Evolutionary conservation across 2,113 vertebrate species (phyloP).

Genomic region (Ciconia boyciana): DNA sequence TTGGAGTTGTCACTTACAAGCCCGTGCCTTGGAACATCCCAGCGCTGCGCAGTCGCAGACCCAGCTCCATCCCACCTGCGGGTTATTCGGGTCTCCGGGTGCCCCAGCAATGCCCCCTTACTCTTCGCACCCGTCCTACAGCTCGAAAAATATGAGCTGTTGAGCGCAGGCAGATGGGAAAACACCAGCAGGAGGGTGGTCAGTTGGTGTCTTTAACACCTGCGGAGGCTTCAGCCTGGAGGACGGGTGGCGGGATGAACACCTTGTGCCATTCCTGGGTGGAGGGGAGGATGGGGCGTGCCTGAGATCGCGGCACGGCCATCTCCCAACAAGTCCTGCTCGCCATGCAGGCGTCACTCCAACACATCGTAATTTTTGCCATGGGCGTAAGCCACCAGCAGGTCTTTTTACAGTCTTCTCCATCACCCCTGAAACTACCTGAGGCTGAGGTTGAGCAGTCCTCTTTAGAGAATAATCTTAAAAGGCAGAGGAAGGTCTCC

Average conservation of each 20-base stretch:
- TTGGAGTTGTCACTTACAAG: not conserved
- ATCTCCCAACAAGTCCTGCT: not conserved
- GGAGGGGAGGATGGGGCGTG: not conserved
- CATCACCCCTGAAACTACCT: not conserved
- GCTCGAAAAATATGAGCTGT: not conserved
- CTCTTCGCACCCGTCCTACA: not conserved
- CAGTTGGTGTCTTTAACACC: not conserved
- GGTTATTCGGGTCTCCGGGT: not conserved
- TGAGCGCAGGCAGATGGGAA: not conserved
- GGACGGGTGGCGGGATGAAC: not conserved
- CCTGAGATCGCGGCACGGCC: not conserved
- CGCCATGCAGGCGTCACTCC: not conserved
- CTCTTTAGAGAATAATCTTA: not conserved
- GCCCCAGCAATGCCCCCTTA: not conserved
- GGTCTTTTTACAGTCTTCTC: not conserved
- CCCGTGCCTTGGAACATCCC: rapidly evolving
- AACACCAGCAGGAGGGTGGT: not conserved
- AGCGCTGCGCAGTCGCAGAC: not conserved
- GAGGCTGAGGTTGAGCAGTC: not conserved
- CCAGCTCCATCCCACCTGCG: not conserved
- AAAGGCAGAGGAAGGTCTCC: not conserved
- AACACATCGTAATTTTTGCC: not conserved
- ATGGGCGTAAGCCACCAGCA: not conserved
- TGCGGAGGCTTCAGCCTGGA: not conserved
- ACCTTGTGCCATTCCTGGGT: not conserved